Percentiles rank a stretch among this genome's conserved stretches.
These are phyloP conservation scores for Galerucella pusilla DNA, from an alignment of 2,888 invertebrate genomes.

Conservation along the genomic window DNA sequence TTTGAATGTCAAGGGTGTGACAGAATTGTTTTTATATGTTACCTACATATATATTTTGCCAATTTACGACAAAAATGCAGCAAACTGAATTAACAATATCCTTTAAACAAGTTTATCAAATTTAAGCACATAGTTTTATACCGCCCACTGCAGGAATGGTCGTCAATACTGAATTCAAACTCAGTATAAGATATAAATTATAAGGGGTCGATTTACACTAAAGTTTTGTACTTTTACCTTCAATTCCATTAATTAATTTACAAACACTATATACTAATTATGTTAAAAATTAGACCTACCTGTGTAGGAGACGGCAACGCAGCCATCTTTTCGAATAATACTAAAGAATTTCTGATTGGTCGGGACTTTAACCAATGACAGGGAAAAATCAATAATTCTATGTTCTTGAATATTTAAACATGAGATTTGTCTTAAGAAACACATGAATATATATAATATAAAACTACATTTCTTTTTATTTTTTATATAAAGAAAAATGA, in stretches of 20 bases:
- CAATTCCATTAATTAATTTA: constrained; percentile 27
- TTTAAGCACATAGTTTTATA: constrained; percentile 16
- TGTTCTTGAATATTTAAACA: background rate
- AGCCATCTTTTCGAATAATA: constrained; percentile 77
- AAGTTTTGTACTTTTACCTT: constrained; percentile 13
- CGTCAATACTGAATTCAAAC: constrained; percentile 1
- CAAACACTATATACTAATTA: constrained; percentile 50
- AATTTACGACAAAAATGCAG: background rate
- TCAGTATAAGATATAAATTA: constrained; percentile 6
- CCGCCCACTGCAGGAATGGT: constrained; percentile 41
- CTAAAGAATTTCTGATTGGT: constrained; percentile 54
- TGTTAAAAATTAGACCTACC: constrained; percentile 66
- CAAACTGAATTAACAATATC: background rate
- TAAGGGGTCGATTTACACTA: constrained; percentile 23
- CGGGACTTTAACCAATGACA: constrained; percentile 55
- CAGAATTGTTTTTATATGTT: constrained; percentile 18
- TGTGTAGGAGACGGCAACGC: constrained; percentile 87
- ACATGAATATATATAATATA: too few species aligned
- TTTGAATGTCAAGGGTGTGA: constrained; percentile 46
- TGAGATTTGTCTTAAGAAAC: background rate
- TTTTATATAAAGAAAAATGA: background rate
- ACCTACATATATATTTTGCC: background rate
- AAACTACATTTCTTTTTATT: too few species aligned
- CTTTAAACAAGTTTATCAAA: constrained; percentile 8
- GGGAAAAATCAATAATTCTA: constrained; percentile 56